phyloP scores from a whole-genome alignment of 1,140 invertebrate species.

The Tribolium castaneum region DNA sequence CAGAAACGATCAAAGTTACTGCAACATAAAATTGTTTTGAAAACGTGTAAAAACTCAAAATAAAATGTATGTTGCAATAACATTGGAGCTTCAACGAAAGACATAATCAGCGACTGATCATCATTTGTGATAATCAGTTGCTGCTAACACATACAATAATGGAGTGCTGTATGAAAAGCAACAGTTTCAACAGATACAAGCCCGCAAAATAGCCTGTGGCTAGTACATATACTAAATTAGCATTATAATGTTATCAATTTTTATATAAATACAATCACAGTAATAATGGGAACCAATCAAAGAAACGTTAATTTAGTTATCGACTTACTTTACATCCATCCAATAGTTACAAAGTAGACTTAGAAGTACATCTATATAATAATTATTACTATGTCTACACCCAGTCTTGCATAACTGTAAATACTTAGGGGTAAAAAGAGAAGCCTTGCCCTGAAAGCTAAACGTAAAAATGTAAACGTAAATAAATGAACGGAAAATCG shows the following conservation, averaged over 20 bases:
- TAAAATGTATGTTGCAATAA: conserved; percentile 41
- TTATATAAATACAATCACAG: conserved; percentile 60
- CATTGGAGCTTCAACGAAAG: conserved; percentile 37
- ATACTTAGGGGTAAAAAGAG: conserved; percentile 29
- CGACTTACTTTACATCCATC: conserved; percentile 49
- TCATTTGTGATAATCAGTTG: conserved; percentile 12
- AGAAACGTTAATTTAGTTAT: conserved; percentile 48
- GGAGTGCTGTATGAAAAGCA: conserved; percentile 36
- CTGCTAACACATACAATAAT: conserved; percentile 24
- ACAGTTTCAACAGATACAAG: conserved; percentile 37
- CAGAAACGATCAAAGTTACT: conserved; percentile 38
- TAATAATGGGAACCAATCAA: conserved; percentile 57
- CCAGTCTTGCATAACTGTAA: conserved; percentile 50
- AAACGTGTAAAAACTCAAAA: conserved; percentile 8
- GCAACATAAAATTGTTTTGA: conserved; percentile 23
- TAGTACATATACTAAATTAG: conserved; percentile 38
- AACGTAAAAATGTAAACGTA: conserved; percentile 14
- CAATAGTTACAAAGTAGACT: conserved; percentile 54
- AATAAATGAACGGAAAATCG: conserved; percentile 8
- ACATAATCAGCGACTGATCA: not conserved
- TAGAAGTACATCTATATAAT: conserved; percentile 51
- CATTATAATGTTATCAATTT: conserved; percentile 42
- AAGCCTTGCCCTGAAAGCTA: conserved; percentile 20
- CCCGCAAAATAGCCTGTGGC: conserved; percentile 33
- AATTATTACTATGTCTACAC: conserved; percentile 55